These are phyloP conservation scores for Selene dorsalis DNA, from an alignment of 2,797 vertebrate genomes.

Conservation along the genomic window DNA sequence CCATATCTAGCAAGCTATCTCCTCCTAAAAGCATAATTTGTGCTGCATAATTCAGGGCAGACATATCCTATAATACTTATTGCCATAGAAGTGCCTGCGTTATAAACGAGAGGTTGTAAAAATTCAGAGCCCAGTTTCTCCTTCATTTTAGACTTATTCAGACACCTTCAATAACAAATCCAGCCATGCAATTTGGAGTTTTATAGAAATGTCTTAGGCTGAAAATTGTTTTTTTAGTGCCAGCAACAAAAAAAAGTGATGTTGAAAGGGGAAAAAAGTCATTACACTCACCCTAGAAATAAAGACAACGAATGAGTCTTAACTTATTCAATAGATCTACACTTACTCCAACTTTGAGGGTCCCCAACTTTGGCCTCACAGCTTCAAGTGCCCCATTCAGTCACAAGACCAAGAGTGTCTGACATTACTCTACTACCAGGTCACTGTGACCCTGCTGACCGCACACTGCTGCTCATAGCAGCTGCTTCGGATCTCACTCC, in stretches of 20 bases:
- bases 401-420: slow-evolving; percentile 24
- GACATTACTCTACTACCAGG: slow-evolving; percentile 19
- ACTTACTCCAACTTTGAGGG: background rate
- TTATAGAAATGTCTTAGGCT: background rate
- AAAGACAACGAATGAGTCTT: background rate
- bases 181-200: background rate
- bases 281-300: background rate
- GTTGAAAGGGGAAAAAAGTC: background rate
- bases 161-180: background rate
- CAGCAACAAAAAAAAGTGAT: background rate
- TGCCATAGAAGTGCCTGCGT: background rate
- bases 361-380: background rate
- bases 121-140: background rate
- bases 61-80: background rate
- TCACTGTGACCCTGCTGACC: slow-evolving; percentile 33
- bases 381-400: slow-evolving; percentile 3
- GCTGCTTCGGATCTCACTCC: background rate
- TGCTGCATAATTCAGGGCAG: background rate
- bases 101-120: background rate
- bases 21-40: background rate
- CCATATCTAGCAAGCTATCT: background rate
- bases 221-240: background rate
- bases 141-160: background rate
- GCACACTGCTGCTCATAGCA: background rate
- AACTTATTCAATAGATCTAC: background rate